Percentiles rank a stretch among this genome's conserved stretches.
phyloP scores from a whole-genome alignment of 2,113 vertebrate species.

The Perognathus longimembris region DNA sequence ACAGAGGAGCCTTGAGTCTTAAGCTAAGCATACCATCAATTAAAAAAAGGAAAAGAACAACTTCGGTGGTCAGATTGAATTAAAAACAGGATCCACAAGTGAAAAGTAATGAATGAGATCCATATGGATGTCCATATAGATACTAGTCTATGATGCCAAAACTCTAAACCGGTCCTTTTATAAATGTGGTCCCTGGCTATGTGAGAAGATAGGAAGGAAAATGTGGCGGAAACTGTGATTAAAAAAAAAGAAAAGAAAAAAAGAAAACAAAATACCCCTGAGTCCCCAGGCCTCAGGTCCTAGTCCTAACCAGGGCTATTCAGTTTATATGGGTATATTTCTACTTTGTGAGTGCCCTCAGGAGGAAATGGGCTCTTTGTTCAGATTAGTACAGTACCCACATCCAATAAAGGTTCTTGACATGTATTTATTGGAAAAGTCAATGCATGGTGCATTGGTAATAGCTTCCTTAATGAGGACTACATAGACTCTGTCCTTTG shows the following conservation, averaged over 20 bases:
- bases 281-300: background rate
- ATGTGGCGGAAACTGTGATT: background rate
- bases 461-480: background rate
- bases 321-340: background rate
- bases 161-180: background rate
- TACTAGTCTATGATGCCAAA: background rate
- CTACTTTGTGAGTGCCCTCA: background rate
- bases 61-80: background rate
- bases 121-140: too few relatives aligned
- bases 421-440: background rate
- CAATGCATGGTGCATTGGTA: background rate
- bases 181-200: background rate
- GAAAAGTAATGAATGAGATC: background rate
- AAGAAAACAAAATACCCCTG: background rate
- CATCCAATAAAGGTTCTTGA: background rate
- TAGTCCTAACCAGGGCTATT: accelerated
- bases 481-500: background rate
- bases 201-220: background rate
- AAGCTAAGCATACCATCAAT: background rate
- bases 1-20: background rate
- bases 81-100: background rate
- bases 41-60: constrained; percentile 20
- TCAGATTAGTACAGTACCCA: background rate
- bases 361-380: background rate
- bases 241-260: background rate